These are phyloP conservation scores for Lordiphosa fenestrarum DNA, from an alignment of 2,888 invertebrate species.

Conservation along the genomic window DNA sequence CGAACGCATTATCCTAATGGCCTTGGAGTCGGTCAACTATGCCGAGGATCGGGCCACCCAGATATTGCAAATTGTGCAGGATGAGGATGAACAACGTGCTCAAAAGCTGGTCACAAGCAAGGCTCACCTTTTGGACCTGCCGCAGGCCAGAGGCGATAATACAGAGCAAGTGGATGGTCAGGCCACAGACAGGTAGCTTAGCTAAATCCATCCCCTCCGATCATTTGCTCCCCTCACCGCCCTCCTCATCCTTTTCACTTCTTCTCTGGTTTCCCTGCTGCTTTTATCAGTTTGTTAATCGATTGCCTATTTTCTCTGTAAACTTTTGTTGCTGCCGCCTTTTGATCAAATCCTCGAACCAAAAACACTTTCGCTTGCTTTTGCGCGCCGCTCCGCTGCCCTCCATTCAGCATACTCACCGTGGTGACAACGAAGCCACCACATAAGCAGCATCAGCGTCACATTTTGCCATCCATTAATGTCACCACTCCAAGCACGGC, in stretches of 20 bases:
- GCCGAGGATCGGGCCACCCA: constrained; percentile 90
- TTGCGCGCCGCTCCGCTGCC: constrained; percentile 36
- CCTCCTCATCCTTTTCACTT: constrained; percentile 11
- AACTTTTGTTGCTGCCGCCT: constrained; percentile 69
- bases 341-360: constrained; percentile 22
- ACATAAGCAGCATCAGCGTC: constrained; percentile 64
- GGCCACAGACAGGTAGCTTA: constrained; percentile 39
- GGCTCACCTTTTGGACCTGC: not conserved
- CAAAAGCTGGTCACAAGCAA: constrained; percentile 39
- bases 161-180: constrained; percentile 46
- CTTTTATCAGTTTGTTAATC: constrained; percentile 60
- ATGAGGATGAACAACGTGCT: constrained; percentile 83
- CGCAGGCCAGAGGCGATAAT: constrained; percentile 1
- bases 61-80: constrained; percentile 85
- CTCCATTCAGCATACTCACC: constrained; percentile 45
- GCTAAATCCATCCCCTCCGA: constrained; percentile 2
- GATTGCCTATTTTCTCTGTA: constrained; percentile 64
- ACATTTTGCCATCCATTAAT: constrained; percentile 68
- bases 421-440: constrained; percentile 37
- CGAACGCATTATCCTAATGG: constrained; percentile 90
- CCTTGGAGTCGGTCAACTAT: constrained; percentile 93
- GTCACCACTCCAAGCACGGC: constrained; percentile 71
- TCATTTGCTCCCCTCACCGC: constrained; percentile 7
- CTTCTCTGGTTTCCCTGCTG: constrained; percentile 27
- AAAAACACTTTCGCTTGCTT: constrained; percentile 45